Conservation (phyloP, 2,888 invertebrate genomes). For the Salticus scenicus region DNA sequence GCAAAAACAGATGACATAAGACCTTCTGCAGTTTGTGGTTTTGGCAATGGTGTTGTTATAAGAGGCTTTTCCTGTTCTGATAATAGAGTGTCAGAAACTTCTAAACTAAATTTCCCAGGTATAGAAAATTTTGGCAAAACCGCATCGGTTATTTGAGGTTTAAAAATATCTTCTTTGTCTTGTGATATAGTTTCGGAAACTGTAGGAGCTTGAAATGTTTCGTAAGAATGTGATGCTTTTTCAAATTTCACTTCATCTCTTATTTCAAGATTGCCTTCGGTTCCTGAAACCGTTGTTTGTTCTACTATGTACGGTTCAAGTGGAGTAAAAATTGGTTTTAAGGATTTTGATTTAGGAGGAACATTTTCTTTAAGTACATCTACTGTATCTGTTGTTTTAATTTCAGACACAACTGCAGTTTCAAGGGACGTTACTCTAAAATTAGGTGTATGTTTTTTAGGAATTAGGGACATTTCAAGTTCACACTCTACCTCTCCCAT, state of each 20-base stretch:
- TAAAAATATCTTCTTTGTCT: slow-evolving; percentile 62
- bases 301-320: slow-evolving; percentile 52
- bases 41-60: slow-evolving; percentile 48
- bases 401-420: slow-evolving; percentile 70
- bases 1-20: slow-evolving; percentile 58
- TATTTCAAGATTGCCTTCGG: slow-evolving; percentile 49
- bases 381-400: slow-evolving; percentile 54
- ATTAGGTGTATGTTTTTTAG: slow-evolving; percentile 71
- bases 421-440: slow-evolving; percentile 69
- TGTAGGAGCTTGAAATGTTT: slow-evolving; percentile 58
- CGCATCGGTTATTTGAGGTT: slow-evolving; percentile 14
- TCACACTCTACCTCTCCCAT: slow-evolving; percentile 61
- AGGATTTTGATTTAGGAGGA: slow-evolving; percentile 43
- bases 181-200: slow-evolving; percentile 59
- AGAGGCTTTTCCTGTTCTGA: slow-evolving; percentile 62
- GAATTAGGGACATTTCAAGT: slow-evolving; percentile 71
- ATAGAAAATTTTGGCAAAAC: slow-evolving; percentile 44
- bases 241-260: neutral
- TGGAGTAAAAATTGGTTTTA: slow-evolving; percentile 34
- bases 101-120: slow-evolving; percentile 44
- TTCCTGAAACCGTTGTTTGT: slow-evolving; percentile 49
- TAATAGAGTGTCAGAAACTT: slow-evolving; percentile 62
- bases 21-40: slow-evolving; percentile 43
- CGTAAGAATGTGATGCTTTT: slow-evolving; percentile 45
- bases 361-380: slow-evolving; percentile 41